Evolutionary conservation across 1,140 invertebrate species (phyloP).

Genomic region (Trigoniulus corallinus): DNA sequence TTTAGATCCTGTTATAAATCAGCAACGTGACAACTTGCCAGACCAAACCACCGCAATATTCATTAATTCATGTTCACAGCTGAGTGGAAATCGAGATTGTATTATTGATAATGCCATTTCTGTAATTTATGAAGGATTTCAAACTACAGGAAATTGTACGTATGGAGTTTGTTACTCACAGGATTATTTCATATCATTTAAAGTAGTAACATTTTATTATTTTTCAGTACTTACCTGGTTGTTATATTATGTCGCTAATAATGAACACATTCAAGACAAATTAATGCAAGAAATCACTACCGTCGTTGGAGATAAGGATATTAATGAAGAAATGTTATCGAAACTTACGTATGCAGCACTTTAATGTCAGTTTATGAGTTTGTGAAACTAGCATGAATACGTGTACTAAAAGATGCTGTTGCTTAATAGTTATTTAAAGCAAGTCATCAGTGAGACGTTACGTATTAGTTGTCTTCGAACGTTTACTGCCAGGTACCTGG

Average conservation of each 20-base stretch:
- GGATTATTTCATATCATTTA: neutral
- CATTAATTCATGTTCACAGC: too few relatives aligned
- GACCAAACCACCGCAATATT: too few relatives aligned
- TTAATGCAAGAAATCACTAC: slow-evolving; percentile 15
- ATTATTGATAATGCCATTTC: neutral
- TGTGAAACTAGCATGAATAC: too few relatives aligned
- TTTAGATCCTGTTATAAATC: too few relatives aligned
- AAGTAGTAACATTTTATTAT: neutral
- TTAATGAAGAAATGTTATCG: neutral
- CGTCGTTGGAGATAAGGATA: slow-evolving; percentile 1
- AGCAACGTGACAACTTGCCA: too few relatives aligned
- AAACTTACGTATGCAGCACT: neutral
- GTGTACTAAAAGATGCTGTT: too few relatives aligned
- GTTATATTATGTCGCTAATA: slow-evolving; percentile 22
- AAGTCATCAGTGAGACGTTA: slow-evolving; percentile 23
- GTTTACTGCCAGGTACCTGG: slow-evolving; percentile 20
- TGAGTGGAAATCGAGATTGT: neutral
- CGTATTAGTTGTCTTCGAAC: slow-evolving; percentile 21
- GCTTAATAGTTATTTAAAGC: slow-evolving; percentile 19
- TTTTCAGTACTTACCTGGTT: slow-evolving; percentile 21
- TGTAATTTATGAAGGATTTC: slow-evolving; percentile 7
- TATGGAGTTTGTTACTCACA: neutral
- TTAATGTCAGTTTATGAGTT: too few relatives aligned
- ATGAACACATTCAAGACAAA: slow-evolving; percentile 21
- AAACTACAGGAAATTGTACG: slow-evolving; percentile 8